These are phyloP conservation scores for Schizotus pectinicornis DNA, from an alignment of 2,888 invertebrate species.

Conservation along the genomic window DNA sequence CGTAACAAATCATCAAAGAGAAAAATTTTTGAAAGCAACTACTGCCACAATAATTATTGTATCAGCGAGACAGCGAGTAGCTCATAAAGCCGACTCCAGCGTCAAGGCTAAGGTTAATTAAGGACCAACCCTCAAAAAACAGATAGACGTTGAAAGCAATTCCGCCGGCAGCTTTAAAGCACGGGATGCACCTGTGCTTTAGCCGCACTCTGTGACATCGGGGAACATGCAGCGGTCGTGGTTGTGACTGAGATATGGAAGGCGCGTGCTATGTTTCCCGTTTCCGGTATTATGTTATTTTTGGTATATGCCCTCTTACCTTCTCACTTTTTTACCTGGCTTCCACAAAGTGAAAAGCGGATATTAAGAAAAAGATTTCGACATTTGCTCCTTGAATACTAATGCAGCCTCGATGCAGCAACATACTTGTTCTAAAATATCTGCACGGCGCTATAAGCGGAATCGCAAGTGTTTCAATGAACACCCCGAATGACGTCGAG, in stretches of 20 bases:
- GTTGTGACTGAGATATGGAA: slow-evolving; percentile 27
- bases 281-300: slow-evolving; percentile 33
- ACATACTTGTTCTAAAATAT: too few relatives aligned
- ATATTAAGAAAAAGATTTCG: background rate
- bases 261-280: slow-evolving; percentile 33
- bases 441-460: too few relatives aligned
- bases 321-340: slow-evolving; percentile 16
- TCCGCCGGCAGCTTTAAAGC: slow-evolving; percentile 28
- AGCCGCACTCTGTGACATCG: slow-evolving; percentile 22
- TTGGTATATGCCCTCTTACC: slow-evolving; percentile 24
- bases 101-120: slow-evolving; percentile 24
- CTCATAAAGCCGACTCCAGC: too few relatives aligned
- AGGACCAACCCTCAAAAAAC: slow-evolving; percentile 16
- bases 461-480: too few relatives aligned
- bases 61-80: background rate
- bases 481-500: too few relatives aligned
- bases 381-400: too few relatives aligned
- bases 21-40: too few relatives aligned
- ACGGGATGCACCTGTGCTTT: slow-evolving; percentile 32
- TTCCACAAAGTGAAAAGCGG: background rate
- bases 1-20: too few relatives aligned
- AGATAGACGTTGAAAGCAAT: slow-evolving; percentile 24
- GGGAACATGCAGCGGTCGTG: slow-evolving; percentile 12
- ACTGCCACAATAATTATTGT: background rate
- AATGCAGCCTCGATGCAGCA: too few relatives aligned